Evolutionary conservation across 2,113 vertebrate genomes (phyloP), one percentile per base, ranked within the genome.

Genomic region (Calyptommatus sinebrachiatus): DNA sequence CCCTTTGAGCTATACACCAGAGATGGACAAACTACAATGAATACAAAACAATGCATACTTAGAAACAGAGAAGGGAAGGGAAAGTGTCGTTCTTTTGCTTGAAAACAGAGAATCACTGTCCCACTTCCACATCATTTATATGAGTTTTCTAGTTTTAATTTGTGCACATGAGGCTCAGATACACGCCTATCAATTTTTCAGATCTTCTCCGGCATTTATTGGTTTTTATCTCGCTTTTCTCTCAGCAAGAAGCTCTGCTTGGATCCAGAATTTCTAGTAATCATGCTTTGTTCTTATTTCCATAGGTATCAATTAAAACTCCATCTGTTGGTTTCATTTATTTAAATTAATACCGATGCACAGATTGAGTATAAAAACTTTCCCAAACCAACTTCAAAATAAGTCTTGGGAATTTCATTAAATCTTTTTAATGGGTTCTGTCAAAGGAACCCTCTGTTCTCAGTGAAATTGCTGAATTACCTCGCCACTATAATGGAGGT

Each of bases 301-400:
- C 78, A 85, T 90, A 72, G 78, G 78, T 90, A 90, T 83, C 87
- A 90, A 92, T 92, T 93, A 92, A 91, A 84, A 35, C 71, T 88
- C 87, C 85, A 92, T 91, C 88, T 92, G 85, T 82, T 73, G 87
- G 81, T 80, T 62, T 60, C 65, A 26, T 53, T 50, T 88, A 90
- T 86, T 91, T 93, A 93, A 92, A 92, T 90, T 93, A 94, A 94
- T 93, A 90, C 71, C 91, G 78, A 88, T 91, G 82, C 88, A 57
- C 81, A 92, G 85, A 83, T 83, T 91, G 89, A 88, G 83, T 87
- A 89, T 83, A 89, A 92, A 92, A 90, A 87, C 83, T 73, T 90
- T 92, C 81, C 77, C 84, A 88, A 57, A 74, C 76, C 79, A 90
- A 79, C 71, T 94, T 93, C 85, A 89, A 85, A 80, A 91, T 82